A percentile compares a stretch with the other conserved stretches of the same genome.
phyloP scores from a whole-genome alignment of 2,113 vertebrate species.

The Spermophilus dauricus region DNA sequence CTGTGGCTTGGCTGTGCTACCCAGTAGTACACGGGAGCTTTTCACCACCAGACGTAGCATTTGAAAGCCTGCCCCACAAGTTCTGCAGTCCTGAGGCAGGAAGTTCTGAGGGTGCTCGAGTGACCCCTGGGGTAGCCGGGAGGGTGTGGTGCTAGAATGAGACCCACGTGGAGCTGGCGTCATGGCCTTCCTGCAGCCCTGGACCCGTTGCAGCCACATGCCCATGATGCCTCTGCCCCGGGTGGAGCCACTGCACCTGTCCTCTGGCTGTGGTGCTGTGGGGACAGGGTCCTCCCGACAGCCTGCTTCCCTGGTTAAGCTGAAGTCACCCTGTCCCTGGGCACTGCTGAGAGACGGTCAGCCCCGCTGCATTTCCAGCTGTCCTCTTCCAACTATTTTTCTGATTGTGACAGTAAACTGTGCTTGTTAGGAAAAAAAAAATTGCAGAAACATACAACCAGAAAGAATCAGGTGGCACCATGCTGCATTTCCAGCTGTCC shows the following conservation, averaged over 20 bases:
- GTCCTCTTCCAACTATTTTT: not conserved
- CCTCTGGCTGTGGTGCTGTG: rapidly evolving
- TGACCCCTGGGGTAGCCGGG: too few species aligned
- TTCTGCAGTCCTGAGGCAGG: not conserved
- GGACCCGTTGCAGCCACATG: rapidly evolving
- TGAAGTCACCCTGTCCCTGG: not conserved
- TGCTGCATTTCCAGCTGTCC: too few species aligned
- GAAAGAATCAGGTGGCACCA: rapidly evolving
- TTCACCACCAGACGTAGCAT: not conserved
- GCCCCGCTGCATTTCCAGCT: too few species aligned
- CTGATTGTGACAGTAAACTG: not conserved
- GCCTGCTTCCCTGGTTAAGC: not conserved
- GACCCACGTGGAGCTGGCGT: not conserved
- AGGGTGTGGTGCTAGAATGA: rapidly evolving
- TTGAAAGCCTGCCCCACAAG: not conserved
- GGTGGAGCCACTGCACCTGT: rapidly evolving
- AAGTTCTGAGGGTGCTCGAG: not conserved
- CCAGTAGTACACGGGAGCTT: rapidly evolving
- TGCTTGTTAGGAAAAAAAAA: not conserved
- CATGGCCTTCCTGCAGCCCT: not conserved
- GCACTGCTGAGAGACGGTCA: not conserved
- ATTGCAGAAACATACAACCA: rapidly evolving
- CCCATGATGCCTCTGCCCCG: rapidly evolving
- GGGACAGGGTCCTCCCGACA: rapidly evolving
- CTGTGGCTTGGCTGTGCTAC: rapidly evolving